These are phyloP conservation scores for Drosophila subquinaria DNA, from an alignment of 2,888 invertebrate genomes.

Conservation along the genomic window DNA sequence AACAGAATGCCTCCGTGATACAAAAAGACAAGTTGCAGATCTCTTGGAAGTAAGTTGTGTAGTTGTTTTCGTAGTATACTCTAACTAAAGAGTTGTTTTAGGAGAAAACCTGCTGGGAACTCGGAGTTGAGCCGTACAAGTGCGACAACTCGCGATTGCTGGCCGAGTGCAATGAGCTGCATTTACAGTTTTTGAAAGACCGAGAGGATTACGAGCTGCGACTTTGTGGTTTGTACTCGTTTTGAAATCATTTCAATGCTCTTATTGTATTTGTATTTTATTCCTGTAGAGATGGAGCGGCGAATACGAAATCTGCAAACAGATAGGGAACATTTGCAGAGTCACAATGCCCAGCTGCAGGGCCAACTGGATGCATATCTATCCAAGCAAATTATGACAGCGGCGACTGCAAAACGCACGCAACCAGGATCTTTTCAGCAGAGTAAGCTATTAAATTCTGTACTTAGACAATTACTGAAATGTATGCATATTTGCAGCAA, in stretches of 20 bases:
- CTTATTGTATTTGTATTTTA: constrained; percentile 18
- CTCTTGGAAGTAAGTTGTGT: constrained; percentile 87
- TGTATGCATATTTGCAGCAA: constrained; percentile 57
- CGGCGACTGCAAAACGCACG: constrained; percentile 37
- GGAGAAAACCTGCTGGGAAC: constrained; percentile 90
- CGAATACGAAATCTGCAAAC: constrained; percentile 87
- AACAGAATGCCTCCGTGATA: constrained; percentile 94
- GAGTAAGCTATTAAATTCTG: constrained; percentile 29
- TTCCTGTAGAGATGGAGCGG: constrained; percentile 86
- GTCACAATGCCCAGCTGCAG: constrained; percentile 86
- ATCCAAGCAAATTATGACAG: constrained; percentile 83
- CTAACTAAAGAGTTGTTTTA: constrained; percentile 78
- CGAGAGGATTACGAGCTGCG: constrained; percentile 89
- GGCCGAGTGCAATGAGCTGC: constrained; percentile 91
- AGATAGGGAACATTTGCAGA: constrained; percentile 86
- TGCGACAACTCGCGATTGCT: constrained; percentile 92
- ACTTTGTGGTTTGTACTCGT: constrained; percentile 86
- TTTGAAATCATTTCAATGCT: not conserved
- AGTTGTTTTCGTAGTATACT: not conserved
- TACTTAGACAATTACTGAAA: not conserved
- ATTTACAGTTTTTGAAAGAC: constrained; percentile 88
- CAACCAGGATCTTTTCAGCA: constrained; percentile 24
- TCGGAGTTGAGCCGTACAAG: constrained; percentile 92
- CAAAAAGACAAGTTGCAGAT: constrained; percentile 91
- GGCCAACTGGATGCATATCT: constrained; percentile 86